These are phyloP conservation scores for Crotalus viridis DNA, from an alignment of 2,113 vertebrate species.

Conservation along the genomic window DNA sequence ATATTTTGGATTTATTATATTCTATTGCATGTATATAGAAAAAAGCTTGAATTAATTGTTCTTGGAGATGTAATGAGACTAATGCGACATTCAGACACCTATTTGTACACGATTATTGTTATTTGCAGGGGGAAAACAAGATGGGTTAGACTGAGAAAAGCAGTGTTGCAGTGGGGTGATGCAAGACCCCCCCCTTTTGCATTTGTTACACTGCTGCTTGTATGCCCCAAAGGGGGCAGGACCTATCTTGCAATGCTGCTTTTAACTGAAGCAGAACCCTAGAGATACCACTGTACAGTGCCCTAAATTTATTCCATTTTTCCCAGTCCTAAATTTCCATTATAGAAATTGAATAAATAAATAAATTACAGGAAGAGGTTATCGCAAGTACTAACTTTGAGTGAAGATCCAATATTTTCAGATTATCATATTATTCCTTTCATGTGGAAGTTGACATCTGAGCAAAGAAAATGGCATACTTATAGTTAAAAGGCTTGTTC, in stretches of 20 bases:
- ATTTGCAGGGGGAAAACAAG: not conserved
- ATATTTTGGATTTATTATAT: not conserved
- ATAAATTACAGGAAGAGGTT: not conserved
- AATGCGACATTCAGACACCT: not conserved
- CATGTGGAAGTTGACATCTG: not conserved
- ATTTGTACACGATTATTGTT: not conserved
- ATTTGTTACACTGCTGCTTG: not conserved
- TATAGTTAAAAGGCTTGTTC: not conserved
- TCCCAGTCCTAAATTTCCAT: not conserved
- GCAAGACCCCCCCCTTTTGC: not conserved
- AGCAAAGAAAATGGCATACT: not conserved
- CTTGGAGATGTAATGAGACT: not conserved
- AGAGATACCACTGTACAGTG: not conserved
- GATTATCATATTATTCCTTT: not conserved
- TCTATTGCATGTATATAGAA: not conserved
- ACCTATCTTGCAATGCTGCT: not conserved
- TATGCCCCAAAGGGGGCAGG: not conserved
- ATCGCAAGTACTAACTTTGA: not conserved
- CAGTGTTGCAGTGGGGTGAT: not conserved
- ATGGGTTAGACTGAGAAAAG: not conserved
- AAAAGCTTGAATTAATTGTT: not conserved
- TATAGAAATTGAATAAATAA: not conserved
- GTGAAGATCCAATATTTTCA: not conserved
- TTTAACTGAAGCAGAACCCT: not conserved
- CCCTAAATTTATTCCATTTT: not conserved